Percentiles rank a stretch among this genome's conserved stretches.
phyloP scores from a whole-genome alignment of 2,113 vertebrate species.

The Mugil cephalus region DNA sequence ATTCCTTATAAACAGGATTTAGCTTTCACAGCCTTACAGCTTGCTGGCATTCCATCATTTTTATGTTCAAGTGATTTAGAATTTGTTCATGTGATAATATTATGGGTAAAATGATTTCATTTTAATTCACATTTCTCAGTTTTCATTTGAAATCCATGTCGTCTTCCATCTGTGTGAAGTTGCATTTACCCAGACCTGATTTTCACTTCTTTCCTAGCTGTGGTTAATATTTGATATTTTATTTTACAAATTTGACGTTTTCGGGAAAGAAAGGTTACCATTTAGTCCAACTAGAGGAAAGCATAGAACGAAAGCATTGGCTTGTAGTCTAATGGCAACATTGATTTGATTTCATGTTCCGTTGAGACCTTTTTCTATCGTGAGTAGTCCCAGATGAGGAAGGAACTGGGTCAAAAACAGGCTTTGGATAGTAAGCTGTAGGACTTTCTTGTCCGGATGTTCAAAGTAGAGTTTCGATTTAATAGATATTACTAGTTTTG shows the following conservation, averaged over 20 bases:
- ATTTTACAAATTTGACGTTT: not conserved
- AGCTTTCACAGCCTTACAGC: constrained; percentile 81
- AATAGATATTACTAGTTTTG: constrained; percentile 20
- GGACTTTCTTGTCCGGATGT: constrained; percentile 2
- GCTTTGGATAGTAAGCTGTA: constrained; percentile 17
- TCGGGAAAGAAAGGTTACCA: not conserved
- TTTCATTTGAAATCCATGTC: constrained; percentile 66
- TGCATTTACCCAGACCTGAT: constrained; percentile 45
- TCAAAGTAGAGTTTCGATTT: constrained; percentile 15
- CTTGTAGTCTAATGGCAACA: not conserved
- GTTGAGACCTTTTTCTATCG: too few relatives aligned
- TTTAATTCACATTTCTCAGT: constrained; percentile 67
- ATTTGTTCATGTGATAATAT: constrained; percentile 67
- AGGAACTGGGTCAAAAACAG: not conserved
- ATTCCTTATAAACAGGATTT: constrained; percentile 82
- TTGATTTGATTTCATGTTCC: constrained; percentile 12
- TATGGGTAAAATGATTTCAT: constrained; percentile 63
- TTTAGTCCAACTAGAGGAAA: constrained; percentile 14
- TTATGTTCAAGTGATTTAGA: constrained; percentile 74
- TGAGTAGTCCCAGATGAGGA: not conserved
- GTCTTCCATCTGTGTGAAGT: constrained; percentile 57
- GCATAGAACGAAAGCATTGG: not conserved
- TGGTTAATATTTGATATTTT: constrained; percentile 42
- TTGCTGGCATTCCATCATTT: constrained; percentile 84
- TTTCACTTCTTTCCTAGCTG: constrained; percentile 41